Conservation (phyloP, 2,888 invertebrate genomes). For the Galerucella calmariensis region DNA sequence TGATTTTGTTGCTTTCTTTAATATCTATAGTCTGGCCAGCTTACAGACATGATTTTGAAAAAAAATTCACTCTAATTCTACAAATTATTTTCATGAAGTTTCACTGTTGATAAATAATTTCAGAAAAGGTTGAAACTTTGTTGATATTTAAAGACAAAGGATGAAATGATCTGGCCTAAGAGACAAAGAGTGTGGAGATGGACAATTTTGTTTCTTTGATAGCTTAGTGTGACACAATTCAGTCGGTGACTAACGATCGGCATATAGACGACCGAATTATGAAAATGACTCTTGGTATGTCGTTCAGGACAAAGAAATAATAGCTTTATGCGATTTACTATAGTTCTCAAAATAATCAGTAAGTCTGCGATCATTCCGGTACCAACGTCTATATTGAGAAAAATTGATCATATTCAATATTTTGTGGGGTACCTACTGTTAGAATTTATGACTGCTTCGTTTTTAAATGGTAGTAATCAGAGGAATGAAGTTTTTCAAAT, state of each 20-base stretch:
- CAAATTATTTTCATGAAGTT: no score
- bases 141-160: neutral
- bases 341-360: slow-evolving; percentile 6
- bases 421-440: no score
- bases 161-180: slow-evolving; percentile 28
- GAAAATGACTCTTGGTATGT: slow-evolving; percentile 68
- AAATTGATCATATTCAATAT: no score
- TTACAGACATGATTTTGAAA: neutral
- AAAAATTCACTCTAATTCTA: neutral
- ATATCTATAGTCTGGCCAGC: no score
- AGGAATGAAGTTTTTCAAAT: no score
- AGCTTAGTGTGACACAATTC: slow-evolving; percentile 65
- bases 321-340: slow-evolving; percentile 42
- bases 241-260: slow-evolving; percentile 68
- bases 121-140: slow-evolving; percentile 3
- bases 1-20: no score
- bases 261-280: slow-evolving; percentile 73
- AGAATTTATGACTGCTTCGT: no score
- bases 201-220: slow-evolving; percentile 63
- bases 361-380: neutral
- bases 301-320: slow-evolving; percentile 57
- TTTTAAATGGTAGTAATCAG: no score
- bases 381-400: neutral
- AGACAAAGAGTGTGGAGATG: slow-evolving; percentile 47
- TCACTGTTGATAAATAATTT: no score